Base-by-base conservation (phyloP, 2,888 invertebrate species). In the Sinotaia quadrata region DNA sequence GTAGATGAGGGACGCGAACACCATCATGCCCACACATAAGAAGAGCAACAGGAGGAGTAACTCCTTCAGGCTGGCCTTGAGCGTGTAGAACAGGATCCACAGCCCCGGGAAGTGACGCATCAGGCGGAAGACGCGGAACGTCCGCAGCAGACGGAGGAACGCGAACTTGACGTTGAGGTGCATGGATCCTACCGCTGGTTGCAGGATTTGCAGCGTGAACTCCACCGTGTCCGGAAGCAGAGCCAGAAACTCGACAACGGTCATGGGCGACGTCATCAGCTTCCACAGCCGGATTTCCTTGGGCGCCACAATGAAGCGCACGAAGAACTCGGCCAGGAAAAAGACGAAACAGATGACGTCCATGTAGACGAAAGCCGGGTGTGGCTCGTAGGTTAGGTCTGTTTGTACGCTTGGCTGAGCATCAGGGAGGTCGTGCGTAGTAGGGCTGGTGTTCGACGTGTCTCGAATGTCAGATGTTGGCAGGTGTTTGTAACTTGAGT, bases 1-100 rank as follows among this genome's bases (percentile, higher is more conserved):
- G 72, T 77, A 78, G 44, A 82, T 81, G 29, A 82, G 72, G 4
- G 81, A 75, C n/a, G 77, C 73, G 62, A 81, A 82, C 21, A 82
- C 52, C n/a, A 82, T 60, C 73, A 79, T 80, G n/a, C 76, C 77
- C 59, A 82, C 71, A 36, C 75, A 69, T 24, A 82, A 69, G 47
- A 82, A 76, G 27, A 81, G 36, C 49, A 75, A 37, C 68, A 80
- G 75, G 24, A 82, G 71, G 0, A 77, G 61, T 29, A 82, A 69
- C 37, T 82, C 82, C 54, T 73, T 73, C 15, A 75, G 60, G 51
- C 63, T 58, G 33, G 58, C 62, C 33, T 58, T 78, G 10, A 82
- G 57, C 1, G 82, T 81, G 68, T 79, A 75, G 58, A 76, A 71
- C 15, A 82, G 69, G 12, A 82, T 75, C 69, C 77, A 73, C 12